phyloP scores from a whole-genome alignment of 2,888 invertebrate species.

The Amiota mariae region DNA sequence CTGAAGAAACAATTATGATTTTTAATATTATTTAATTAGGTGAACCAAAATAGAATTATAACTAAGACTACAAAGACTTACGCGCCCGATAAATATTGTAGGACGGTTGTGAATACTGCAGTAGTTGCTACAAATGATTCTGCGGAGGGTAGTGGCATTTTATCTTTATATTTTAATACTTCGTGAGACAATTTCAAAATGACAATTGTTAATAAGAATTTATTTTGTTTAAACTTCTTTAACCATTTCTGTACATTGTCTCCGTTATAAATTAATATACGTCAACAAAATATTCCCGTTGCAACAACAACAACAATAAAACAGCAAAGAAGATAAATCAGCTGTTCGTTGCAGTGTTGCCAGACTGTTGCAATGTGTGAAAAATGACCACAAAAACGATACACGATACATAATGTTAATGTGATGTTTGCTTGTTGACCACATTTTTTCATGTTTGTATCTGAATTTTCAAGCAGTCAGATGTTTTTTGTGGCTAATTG shows the following conservation, averaged over 20 bases:
- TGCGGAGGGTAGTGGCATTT: conserved; percentile 50
- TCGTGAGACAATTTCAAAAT: neutral
- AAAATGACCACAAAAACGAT: no score
- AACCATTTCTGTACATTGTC: neutral
- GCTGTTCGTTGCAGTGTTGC: neutral
- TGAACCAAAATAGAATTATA: neutral
- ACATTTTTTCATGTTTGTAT: no score
- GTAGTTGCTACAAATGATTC: conserved; percentile 70
- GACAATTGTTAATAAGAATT: neutral
- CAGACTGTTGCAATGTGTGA: neutral
- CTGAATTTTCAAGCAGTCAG: no score
- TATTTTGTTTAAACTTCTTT: neutral
- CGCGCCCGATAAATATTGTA: conserved; percentile 90
- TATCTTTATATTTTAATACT: neutral
- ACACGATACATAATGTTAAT: no score
- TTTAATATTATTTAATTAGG: neutral
- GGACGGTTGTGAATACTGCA: conserved; percentile 85
- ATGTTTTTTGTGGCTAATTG: no score
- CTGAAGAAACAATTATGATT: conserved; percentile 71
- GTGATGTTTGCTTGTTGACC: no score
- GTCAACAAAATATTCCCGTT: conserved; percentile 20
- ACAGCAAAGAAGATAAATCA: neutral
- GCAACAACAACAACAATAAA: neutral
- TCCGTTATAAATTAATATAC: neutral
- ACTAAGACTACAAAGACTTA: conserved; percentile 75